Evolutionary conservation across 2,797 vertebrate species (phyloP).

Genomic region (Amblyraja radiata): DNA sequence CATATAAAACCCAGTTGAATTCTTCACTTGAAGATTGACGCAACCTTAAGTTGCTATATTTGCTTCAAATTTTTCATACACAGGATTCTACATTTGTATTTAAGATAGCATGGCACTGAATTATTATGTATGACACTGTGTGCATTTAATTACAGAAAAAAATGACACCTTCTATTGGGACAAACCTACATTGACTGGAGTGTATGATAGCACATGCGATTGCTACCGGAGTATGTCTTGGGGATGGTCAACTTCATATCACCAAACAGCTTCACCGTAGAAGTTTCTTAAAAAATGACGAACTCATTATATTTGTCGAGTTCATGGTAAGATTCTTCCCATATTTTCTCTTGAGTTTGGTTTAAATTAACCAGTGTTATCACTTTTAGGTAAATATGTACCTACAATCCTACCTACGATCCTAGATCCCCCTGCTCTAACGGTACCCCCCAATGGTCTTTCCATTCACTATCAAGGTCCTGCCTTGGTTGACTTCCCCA

Average conservation of each 20-base stretch:
- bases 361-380: background rate
- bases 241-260: constrained; percentile 70
- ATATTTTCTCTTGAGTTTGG: constrained; percentile 17
- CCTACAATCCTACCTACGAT: too few relatives aligned
- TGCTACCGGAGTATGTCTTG: constrained; percentile 50
- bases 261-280: constrained; percentile 59
- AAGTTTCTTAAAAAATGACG: constrained; percentile 75
- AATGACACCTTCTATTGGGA: constrained; percentile 57
- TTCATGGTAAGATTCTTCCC: constrained; percentile 61
- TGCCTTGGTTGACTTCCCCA: too few relatives aligned
- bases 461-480: too few relatives aligned
- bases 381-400: too few relatives aligned
- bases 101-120: background rate
- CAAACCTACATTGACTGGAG: constrained; percentile 60
- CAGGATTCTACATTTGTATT: background rate
- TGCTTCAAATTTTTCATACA: background rate
- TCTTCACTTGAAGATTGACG: background rate
- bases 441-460: too few relatives aligned
- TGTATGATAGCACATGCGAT: constrained; percentile 47
- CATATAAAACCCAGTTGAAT: background rate
- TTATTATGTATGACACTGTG: background rate
- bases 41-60: too few relatives aligned
- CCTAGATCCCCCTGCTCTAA: too few relatives aligned
- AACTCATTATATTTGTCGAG: constrained; percentile 74
- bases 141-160: constrained; percentile 48